Evolutionary conservation across 1,140 invertebrate species (phyloP).

Genomic region (Aporrectodea caliginosa): DNA sequence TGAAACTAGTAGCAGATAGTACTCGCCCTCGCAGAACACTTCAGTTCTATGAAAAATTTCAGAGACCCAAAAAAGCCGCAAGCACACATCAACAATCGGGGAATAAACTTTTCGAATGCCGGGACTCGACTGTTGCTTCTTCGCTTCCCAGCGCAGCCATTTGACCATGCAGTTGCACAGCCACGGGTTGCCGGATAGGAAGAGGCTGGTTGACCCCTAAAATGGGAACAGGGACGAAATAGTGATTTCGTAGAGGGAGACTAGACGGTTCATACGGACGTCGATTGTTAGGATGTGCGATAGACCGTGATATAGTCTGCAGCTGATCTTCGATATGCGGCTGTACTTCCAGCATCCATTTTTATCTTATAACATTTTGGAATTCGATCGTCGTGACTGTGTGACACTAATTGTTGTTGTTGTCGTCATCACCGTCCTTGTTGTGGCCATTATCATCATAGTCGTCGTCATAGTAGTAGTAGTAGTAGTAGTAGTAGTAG

Average conservation of each 20-base stretch:
- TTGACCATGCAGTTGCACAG: conserved; percentile 24
- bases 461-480: neutral
- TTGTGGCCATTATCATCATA: neutral
- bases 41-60: neutral
- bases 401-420: neutral
- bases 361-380: too few relatives aligned
- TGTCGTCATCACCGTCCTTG: neutral
- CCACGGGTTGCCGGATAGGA: conserved; percentile 22
- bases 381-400: too few relatives aligned
- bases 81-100: conserved; percentile 2
- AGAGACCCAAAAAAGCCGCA: neutral
- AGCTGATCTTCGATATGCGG: conserved; percentile 12
- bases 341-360: too few relatives aligned
- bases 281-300: conserved; percentile 1
- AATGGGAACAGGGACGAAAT: neutral
- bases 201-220: neutral
- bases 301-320: conserved; percentile 11
- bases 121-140: neutral
- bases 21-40: conserved; percentile 21
- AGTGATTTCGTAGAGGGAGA: conserved; percentile 15
- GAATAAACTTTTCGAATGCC: neutral
- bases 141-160: conserved; percentile 9
- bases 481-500: too few relatives aligned
- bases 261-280: conserved; percentile 11
- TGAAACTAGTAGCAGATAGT: conserved; percentile 21